Percentiles rank a stretch among this genome's conserved stretches.
These are phyloP conservation scores for Vimba vimba DNA, from an alignment of 2,113 vertebrate species.

Conservation along the genomic window DNA sequence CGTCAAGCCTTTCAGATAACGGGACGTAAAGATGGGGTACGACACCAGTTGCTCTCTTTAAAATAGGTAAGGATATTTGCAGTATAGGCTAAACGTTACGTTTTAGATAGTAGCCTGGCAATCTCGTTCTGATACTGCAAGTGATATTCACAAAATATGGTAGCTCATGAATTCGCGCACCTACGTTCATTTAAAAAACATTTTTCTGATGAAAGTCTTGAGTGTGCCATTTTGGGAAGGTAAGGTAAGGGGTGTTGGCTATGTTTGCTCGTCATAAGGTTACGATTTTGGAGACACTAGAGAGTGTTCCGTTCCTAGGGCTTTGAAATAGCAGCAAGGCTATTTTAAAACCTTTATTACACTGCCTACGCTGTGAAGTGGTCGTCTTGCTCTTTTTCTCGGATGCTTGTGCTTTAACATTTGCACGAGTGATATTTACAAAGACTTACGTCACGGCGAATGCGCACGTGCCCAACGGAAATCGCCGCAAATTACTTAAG, in stretches of 20 bases:
- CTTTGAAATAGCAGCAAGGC: not conserved
- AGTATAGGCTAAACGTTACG: not conserved
- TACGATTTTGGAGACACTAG: not conserved
- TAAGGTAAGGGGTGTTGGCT: conserved; percentile 39
- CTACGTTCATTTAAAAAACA: not conserved
- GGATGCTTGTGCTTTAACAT: conserved; percentile 31
- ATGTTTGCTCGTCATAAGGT: conserved; percentile 7
- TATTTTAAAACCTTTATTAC: not conserved
- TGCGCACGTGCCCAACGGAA: conserved; percentile 31
- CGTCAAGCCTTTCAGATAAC: conserved; percentile 68
- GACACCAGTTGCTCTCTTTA: conserved; percentile 76
- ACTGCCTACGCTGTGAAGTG: conserved; percentile 29
- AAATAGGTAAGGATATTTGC: conserved; percentile 79
- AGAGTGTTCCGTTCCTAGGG: not conserved
- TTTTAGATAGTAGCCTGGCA: not conserved
- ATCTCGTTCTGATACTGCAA: not conserved
- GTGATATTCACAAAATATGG: not conserved
- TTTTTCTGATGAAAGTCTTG: not conserved
- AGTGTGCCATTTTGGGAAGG: conserved; percentile 3
- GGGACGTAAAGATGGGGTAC: conserved; percentile 70
- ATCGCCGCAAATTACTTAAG: not conserved
- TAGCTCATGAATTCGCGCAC: not conserved
- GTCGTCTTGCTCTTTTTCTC: conserved; percentile 10
- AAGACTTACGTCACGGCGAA: conserved; percentile 48
- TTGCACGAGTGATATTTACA: conserved; percentile 36